A percentile compares a stretch with the other conserved stretches of the same genome.
These are phyloP conservation scores for Lepus oiostolus DNA, from an alignment of 2,797 vertebrate genomes.

Conservation along the genomic window DNA sequence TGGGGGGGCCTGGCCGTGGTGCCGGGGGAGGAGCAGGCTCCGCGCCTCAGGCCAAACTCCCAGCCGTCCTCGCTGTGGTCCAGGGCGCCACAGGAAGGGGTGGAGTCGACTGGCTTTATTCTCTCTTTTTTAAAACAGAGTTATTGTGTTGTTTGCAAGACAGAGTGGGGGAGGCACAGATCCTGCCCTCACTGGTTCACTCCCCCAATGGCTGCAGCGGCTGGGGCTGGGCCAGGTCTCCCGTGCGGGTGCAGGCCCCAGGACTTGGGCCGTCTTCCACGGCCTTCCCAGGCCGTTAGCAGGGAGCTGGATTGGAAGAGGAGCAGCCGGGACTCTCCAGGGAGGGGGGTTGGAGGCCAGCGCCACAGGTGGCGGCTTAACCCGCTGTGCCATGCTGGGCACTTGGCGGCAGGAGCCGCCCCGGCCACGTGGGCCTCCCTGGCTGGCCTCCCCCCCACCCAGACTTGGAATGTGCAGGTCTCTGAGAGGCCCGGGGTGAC, in stretches of 20 bases:
- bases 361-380: neutral
- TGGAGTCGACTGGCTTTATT: rapidly evolving
- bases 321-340: too few relatives aligned
- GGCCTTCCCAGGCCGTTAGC: too few relatives aligned
- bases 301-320: too few relatives aligned
- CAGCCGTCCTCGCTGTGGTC: rapidly evolving
- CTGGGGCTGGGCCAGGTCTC: too few relatives aligned
- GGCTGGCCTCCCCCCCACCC: neutral
- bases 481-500: conserved; percentile 15
- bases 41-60: rapidly evolving
- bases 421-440: neutral
- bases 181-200: too few relatives aligned
- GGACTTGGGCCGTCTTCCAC: too few relatives aligned
- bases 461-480: neutral
- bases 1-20: neutral
- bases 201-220: too few relatives aligned
- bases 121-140: neutral
- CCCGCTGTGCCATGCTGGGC: neutral
- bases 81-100: rapidly evolving
- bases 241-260: too few relatives aligned
- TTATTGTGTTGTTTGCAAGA: too few relatives aligned
- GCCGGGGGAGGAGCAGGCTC: too few relatives aligned
- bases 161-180: too few relatives aligned
- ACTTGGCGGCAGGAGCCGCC: neutral
- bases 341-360: neutral